phyloP scores from a whole-genome alignment of 2,888 invertebrate species.

The Scaptomyza reducta region DNA sequence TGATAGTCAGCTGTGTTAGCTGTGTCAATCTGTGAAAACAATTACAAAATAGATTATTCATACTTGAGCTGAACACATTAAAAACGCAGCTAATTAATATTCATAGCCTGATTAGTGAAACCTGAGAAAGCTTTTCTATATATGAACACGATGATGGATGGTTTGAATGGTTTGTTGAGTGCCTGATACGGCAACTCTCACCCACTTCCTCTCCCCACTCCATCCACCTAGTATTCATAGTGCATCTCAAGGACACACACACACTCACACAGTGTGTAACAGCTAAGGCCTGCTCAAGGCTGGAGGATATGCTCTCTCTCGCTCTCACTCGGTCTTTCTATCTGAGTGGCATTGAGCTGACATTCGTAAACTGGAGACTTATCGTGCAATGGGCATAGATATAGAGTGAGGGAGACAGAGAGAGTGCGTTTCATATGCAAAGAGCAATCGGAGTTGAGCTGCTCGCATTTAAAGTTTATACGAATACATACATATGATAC shows the following conservation, averaged over 20 bases:
- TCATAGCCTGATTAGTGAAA: constrained; percentile 24
- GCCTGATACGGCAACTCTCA: not conserved
- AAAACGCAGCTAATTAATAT: constrained; percentile 16
- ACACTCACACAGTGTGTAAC: constrained; percentile 12
- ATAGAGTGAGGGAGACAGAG: not conserved
- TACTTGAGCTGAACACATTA: no score
- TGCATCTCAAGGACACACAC: constrained; percentile 28
- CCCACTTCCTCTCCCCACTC: not conserved
- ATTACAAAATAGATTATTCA: not conserved
- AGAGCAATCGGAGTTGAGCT: not conserved
- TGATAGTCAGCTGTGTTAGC: not conserved
- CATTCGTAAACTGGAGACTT: constrained; percentile 46
- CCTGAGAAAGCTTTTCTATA: not conserved
- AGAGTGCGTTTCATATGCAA: not conserved
- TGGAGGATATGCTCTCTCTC: constrained; percentile 11
- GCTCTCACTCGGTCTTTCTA: not conserved
- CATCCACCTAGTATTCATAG: not conserved
- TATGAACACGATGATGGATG: constrained; percentile 7
- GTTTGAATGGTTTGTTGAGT: not conserved
- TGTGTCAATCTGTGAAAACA: constrained; percentile 25
- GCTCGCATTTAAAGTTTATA: not conserved
- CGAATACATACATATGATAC: not conserved
- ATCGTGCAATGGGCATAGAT: not conserved
- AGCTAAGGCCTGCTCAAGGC: constrained; percentile 27
- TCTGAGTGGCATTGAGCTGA: constrained; percentile 29